Conservation (phyloP, 2,888 invertebrate species). For the Diogma glabrata region DNA sequence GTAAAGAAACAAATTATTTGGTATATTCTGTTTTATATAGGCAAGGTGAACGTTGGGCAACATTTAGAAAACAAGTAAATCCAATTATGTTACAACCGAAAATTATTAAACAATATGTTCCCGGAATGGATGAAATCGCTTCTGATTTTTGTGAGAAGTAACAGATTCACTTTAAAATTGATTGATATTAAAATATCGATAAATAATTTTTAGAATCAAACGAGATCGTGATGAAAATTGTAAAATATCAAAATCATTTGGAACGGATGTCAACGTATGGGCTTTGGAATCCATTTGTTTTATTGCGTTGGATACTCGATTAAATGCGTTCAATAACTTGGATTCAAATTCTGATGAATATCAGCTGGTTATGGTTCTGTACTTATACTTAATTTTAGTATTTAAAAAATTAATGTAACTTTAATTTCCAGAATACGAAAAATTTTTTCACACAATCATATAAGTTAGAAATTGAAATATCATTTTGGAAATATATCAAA, state of each 20-base stretch:
- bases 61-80: slow-evolving; percentile 53
- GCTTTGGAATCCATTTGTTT: slow-evolving; percentile 42
- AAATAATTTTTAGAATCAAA: slow-evolving; percentile 28
- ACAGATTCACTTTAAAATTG: no score
- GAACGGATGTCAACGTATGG: slow-evolving; percentile 42
- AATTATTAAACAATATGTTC: slow-evolving; percentile 40
- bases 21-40: no score
- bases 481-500: slow-evolving; percentile 26
- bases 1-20: no score
- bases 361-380: neutral
- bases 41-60: slow-evolving; percentile 54
- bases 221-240: slow-evolving; percentile 23
- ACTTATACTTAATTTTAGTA: no score
- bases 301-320: slow-evolving; percentile 33
- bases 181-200: no score
- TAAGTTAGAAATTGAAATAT: slow-evolving; percentile 28
- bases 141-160: slow-evolving; percentile 31
- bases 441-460: slow-evolving; percentile 6
- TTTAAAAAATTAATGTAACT: no score
- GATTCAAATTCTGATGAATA: slow-evolving; percentile 11
- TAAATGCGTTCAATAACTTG: slow-evolving; percentile 24
- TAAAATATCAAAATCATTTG: slow-evolving; percentile 38
- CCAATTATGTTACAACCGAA: slow-evolving; percentile 53
- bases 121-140: slow-evolving; percentile 40
- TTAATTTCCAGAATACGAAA: neutral